Percentiles rank a stretch among this genome's conserved stretches.
Conservation (phyloP, 1,140 invertebrate genomes). For the Physella acuta region DNA sequence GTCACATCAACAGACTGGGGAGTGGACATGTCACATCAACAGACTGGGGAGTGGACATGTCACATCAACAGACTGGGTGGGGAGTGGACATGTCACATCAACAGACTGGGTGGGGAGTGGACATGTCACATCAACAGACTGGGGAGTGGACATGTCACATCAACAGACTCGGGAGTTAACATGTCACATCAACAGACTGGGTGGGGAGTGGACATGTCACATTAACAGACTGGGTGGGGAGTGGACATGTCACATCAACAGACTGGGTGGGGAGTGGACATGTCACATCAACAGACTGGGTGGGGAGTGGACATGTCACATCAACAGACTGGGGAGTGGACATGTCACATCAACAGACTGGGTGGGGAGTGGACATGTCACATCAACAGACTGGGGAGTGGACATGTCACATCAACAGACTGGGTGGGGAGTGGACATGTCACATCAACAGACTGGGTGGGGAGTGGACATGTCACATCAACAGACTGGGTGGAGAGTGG, state of each 20-base stretch:
- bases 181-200: constrained; percentile 2
- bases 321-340: background rate
- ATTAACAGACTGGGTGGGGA: background rate
- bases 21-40: background rate
- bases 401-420: background rate
- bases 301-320: constrained; percentile 4
- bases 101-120: too few species aligned
- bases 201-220: background rate
- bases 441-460: constrained; percentile 5
- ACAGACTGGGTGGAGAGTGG: background rate
- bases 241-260: background rate
- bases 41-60: too few species aligned
- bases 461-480: background rate
- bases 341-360: too few species aligned
- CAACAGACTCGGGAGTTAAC: too few species aligned
- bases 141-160: background rate
- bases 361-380: too few species aligned
- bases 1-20: constrained; percentile 5
- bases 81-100: background rate
- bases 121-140: constrained; percentile 9
- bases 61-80: constrained; percentile 5
- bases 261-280: background rate
- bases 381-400: constrained; percentile 3
- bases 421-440: too few species aligned
- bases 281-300: too few species aligned